These are phyloP conservation scores for Batillaria attramentaria DNA, from an alignment of 1,140 invertebrate genomes.

Conservation along the genomic window DNA sequence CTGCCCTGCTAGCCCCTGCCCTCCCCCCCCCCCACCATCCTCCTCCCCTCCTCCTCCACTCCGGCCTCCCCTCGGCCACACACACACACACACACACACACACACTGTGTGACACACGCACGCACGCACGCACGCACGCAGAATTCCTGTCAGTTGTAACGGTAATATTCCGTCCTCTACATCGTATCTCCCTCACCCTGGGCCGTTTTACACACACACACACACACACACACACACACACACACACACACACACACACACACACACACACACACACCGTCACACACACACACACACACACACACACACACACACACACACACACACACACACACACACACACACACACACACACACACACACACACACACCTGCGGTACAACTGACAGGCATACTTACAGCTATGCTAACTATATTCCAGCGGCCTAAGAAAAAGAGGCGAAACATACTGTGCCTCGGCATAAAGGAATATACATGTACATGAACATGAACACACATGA, in stretches of 20 bases:
- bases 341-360: not conserved
- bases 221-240: conserved; percentile 16
- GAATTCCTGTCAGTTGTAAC: not conserved
- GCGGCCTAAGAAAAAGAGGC: too few species aligned
- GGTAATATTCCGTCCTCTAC: not conserved
- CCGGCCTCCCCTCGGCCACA: not conserved
- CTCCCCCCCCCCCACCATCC: not conserved
- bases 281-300: conserved; percentile 15
- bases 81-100: not conserved
- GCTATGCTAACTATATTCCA: too few species aligned
- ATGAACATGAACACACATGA: not conserved
- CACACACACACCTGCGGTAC: not conserved
- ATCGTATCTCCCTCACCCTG: not conserved
- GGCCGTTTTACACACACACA: not conserved
- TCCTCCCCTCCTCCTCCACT: not conserved
- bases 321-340: not conserved
- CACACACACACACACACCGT: conserved; percentile 8
- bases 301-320: conserved; percentile 20
- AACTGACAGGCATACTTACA: conserved; percentile 14
- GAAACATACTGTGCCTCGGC: too few species aligned
- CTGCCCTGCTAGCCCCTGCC: too few species aligned
- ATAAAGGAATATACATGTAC: conserved; percentile 11
- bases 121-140: not conserved
- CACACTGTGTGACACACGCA: too few species aligned
- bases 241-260: conserved; percentile 8